Conservation (phyloP, 2,888 invertebrate genomes). For the Julus scanicus region DNA sequence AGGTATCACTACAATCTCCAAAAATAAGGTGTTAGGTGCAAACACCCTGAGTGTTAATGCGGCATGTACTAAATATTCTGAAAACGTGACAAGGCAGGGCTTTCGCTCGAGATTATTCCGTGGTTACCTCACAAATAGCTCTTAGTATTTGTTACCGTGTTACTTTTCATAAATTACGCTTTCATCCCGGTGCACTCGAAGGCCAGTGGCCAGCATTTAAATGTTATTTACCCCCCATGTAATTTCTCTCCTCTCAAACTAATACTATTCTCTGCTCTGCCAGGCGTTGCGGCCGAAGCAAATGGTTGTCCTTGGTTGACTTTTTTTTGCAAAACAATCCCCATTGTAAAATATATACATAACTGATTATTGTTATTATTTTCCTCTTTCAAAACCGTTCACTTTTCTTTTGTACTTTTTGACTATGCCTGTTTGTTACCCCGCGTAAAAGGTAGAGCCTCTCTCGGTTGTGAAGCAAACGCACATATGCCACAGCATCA, state of each 20-base stretch:
- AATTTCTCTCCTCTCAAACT: neutral
- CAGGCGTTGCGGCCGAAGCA: slow-evolving; percentile 7
- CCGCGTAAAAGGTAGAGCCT: slow-evolving; percentile 7
- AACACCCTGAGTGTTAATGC: neutral
- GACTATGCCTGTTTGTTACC: slow-evolving; percentile 39
- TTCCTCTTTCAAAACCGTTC: slow-evolving; percentile 15
- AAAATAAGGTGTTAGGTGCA: no score
- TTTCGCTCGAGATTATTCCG: neutral
- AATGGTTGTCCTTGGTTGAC: slow-evolving; percentile 15
- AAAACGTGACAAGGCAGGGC: neutral
- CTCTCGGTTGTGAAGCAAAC: slow-evolving; percentile 37
- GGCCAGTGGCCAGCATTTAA: neutral
- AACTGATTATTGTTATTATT: slow-evolving; percentile 44
- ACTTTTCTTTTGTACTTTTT: slow-evolving; percentile 45
- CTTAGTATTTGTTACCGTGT: neutral
- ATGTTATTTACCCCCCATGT: neutral
- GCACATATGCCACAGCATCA: neutral
- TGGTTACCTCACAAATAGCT: neutral
- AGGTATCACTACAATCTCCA: no score
- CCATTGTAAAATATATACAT: slow-evolving; percentile 45
- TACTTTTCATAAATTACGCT: no score
- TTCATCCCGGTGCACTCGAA: neutral
- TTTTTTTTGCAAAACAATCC: neutral
- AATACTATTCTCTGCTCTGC: neutral
- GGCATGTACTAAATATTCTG: neutral